phyloP scores from a whole-genome alignment of 2,113 vertebrate genomes.

The Psittacula cyanocephala region DNA sequence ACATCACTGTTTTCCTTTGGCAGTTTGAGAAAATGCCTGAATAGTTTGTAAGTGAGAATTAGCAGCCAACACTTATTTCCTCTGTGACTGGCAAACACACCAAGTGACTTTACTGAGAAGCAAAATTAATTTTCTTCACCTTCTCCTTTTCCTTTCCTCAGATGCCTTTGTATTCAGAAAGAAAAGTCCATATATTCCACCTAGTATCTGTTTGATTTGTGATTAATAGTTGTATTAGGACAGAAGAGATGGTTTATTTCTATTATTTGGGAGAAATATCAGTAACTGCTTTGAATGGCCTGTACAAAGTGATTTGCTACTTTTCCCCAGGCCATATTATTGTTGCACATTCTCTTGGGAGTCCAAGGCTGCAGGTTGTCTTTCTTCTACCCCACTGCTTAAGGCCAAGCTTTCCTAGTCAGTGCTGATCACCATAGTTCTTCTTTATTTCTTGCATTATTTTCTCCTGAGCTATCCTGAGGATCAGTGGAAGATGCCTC shows the following conservation, averaged over 20 bases:
- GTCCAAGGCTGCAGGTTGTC: neutral
- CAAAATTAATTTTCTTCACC: neutral
- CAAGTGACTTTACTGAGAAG: neutral
- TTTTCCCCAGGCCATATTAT: neutral
- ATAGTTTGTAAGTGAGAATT: neutral
- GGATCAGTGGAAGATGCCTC: neutral
- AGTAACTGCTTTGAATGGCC: neutral
- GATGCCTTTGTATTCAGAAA: neutral
- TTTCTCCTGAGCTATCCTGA: neutral
- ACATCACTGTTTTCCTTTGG: neutral
- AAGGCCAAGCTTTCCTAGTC: neutral
- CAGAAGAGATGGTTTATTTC: neutral
- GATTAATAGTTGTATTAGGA: neutral
- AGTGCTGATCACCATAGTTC: neutral
- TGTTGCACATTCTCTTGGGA: neutral
- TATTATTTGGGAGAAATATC: neutral
- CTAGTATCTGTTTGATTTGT: neutral
- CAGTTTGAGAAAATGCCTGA: neutral
- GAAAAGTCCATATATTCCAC: neutral
- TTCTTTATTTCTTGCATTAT: neutral
- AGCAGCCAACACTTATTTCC: neutral
- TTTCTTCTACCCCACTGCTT: neutral
- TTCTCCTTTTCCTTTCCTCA: neutral
- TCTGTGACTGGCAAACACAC: neutral
- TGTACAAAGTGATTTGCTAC: neutral